Conservation (phyloP, 2,888 invertebrate genomes). For the Dicycla oo region DNA sequence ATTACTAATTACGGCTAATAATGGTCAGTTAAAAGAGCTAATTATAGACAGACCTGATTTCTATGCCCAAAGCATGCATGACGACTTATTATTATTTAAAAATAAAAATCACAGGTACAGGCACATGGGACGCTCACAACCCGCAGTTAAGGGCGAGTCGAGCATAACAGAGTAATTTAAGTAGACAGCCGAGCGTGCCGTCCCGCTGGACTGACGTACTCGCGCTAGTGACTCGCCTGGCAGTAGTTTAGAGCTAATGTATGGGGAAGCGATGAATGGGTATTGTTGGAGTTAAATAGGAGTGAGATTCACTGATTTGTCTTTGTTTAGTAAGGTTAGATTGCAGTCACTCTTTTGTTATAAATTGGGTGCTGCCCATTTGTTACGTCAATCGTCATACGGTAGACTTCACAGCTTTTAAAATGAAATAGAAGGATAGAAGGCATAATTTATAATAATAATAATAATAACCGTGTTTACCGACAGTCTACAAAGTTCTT, state of each 20-base stretch:
- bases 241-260: constrained; percentile 58
- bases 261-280: constrained; percentile 43
- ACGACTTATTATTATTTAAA: constrained; percentile 35
- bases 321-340: constrained; percentile 18
- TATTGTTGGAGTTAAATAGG: constrained; percentile 45
- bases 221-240: constrained; percentile 63
- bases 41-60: constrained; percentile 32
- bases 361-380: constrained; percentile 8
- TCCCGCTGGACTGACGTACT: constrained; percentile 55
- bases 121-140: constrained; percentile 39
- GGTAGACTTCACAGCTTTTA: not conserved
- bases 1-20: constrained; percentile 43
- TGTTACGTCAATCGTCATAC: not conserved
- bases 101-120: constrained; percentile 42
- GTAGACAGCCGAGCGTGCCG: constrained; percentile 79
- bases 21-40: constrained; percentile 13
- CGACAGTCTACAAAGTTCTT: too few species aligned
- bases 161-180: constrained; percentile 84
- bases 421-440: not conserved
- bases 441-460: too few species aligned
- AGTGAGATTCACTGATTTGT: constrained; percentile 37
- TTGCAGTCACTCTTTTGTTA: constrained; percentile 10
- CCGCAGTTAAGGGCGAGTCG: constrained; percentile 68
- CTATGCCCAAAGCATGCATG: constrained; percentile 44
- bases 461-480: too few species aligned